Base-by-base conservation (phyloP, 2,113 vertebrate genomes). In the Odontesthes bonariensis region DNA sequence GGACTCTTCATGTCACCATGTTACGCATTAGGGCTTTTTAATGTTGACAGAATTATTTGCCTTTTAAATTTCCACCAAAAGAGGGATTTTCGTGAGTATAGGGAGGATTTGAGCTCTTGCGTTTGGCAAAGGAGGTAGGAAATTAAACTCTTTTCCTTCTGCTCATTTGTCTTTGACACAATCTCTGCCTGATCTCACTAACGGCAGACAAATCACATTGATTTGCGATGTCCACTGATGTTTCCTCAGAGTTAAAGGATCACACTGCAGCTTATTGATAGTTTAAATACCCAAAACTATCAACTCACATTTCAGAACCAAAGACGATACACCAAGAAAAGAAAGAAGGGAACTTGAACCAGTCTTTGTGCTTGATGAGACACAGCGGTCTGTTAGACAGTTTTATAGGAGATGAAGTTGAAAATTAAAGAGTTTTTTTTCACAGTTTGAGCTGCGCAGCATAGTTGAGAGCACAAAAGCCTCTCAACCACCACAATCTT, bases 61-160 rank as follows among this genome's bases (percentile, higher is more conserved):
- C 59, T 63, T 75, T 82, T 72, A 57, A 33, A 68, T 87, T 85
- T 85, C 73, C 69, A 83, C 55, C 61, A 47, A 57, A 60, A 35
- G 40, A 71, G 46, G 54, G 35, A 53, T 35, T 31, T 67, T 33
- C 33, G 5, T 52, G 58, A 81, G 63, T 47, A 81, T 51, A 80
- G 56, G 20, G 52, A 86, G 62, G 75, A 73, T 76, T 77, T 58
- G 75, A 84, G 58, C 79, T 75, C 70, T 81, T 70, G 22, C 73
- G 74, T 54, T 77, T 79, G 76, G 86, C 71, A 76, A 44, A 51
- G 23, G 10, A 40, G 59, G 62, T 53, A 52, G 40, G 73, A 46
- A 69, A 85, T 81, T 71, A 71, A 60, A 0, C 46, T 80, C 70
- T 73, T 56, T 75, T 33, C 49, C 69, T 65, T 49, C 22, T 31